These are phyloP conservation scores for Seriola dumerili DNA, from an alignment of 2,113 vertebrate species.

Conservation along the genomic window DNA sequence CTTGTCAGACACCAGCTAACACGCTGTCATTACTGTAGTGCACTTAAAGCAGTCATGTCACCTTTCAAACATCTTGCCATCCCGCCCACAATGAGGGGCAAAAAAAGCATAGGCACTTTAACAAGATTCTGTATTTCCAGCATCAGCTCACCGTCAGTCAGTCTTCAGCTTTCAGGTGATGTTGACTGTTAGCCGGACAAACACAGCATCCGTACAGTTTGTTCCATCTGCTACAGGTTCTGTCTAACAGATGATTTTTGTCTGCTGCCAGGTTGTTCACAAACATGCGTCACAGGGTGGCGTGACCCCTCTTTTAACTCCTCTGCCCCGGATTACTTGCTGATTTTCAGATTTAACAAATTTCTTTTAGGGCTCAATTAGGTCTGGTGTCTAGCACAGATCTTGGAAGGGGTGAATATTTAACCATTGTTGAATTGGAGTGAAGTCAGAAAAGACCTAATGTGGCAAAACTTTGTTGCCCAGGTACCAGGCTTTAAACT, in stretches of 20 bases:
- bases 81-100: neutral
- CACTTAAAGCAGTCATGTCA: conserved; percentile 19
- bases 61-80: conserved; percentile 19
- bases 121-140: neutral
- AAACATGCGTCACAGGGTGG: conserved; percentile 9
- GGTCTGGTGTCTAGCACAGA: neutral
- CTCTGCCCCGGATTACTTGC: neutral
- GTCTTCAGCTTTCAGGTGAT: conserved; percentile 10
- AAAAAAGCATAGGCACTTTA: neutral
- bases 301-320: neutral
- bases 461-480: neutral
- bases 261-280: conserved; percentile 1
- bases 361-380: neutral
- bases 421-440: neutral
- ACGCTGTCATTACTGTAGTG: conserved; percentile 19
- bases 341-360: conserved; percentile 3
- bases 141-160: neutral
- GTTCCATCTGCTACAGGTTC: conserved; percentile 4
- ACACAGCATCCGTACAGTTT: conserved; percentile 16
- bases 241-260: conserved; percentile 12
- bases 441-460: neutral
- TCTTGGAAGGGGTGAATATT: neutral
- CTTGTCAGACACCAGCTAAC: conserved; percentile 1
- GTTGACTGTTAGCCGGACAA: neutral
- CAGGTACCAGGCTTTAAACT: neutral